Conservation (phyloP, 1,140 invertebrate species). For the Chelonus insularis region DNA sequence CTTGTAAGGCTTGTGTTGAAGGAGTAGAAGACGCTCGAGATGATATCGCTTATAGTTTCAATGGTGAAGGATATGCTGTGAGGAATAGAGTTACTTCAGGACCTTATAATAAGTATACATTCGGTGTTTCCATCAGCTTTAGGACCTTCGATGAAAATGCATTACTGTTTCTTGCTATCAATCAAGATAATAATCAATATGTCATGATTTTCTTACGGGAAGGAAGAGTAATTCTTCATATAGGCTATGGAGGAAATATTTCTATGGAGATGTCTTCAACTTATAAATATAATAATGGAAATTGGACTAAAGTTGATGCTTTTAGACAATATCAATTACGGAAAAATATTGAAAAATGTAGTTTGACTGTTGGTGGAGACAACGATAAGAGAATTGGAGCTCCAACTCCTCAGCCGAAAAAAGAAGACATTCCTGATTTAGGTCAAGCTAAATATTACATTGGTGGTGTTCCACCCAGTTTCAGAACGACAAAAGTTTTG, state of each 20-base stretch:
- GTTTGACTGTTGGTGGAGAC: slow-evolving; percentile 69
- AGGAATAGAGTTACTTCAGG: slow-evolving; percentile 65
- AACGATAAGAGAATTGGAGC: slow-evolving; percentile 70
- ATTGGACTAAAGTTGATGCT: slow-evolving; percentile 77
- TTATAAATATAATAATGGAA: slow-evolving; percentile 79
- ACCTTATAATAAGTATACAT: slow-evolving; percentile 71
- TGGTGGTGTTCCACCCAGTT: slow-evolving; percentile 79
- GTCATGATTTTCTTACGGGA: slow-evolving; percentile 75
- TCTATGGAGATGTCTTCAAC: slow-evolving; percentile 69
- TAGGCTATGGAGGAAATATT: slow-evolving; percentile 70
- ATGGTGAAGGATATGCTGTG: slow-evolving; percentile 78
- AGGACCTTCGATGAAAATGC: slow-evolving; percentile 87
- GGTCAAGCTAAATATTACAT: slow-evolving; percentile 70
- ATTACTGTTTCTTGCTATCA: slow-evolving; percentile 80
- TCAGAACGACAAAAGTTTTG: slow-evolving; percentile 44
- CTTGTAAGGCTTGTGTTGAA: slow-evolving; percentile 76
- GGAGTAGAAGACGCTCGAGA: slow-evolving; percentile 63
- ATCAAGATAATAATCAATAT: slow-evolving; percentile 72
- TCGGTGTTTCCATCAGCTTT: slow-evolving; percentile 80
- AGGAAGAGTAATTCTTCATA: slow-evolving; percentile 75
- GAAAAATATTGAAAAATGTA: slow-evolving; percentile 58
- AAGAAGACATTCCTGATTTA: slow-evolving; percentile 68
- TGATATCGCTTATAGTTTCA: slow-evolving; percentile 68
- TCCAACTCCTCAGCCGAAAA: slow-evolving; percentile 63
- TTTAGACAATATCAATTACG: slow-evolving; percentile 52